Evolutionary conservation across 2,113 vertebrate species (phyloP).

Genomic region (Camelus dromedarius): DNA sequence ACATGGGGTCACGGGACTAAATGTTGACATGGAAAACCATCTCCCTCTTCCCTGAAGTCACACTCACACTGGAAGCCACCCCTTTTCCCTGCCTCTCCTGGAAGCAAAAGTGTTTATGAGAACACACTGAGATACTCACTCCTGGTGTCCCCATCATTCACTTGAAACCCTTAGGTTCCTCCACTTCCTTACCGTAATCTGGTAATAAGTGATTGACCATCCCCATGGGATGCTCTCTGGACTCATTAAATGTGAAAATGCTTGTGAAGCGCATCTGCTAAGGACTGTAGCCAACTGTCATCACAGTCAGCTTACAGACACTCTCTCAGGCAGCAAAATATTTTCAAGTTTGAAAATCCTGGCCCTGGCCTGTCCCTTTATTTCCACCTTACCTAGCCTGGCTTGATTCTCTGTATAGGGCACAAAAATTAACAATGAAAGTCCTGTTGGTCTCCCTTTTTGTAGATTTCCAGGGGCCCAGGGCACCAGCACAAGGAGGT

Average conservation of each 20-base stretch:
- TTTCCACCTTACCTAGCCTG: conserved; percentile 19
- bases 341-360: conserved; percentile 42
- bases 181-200: conserved; percentile 46
- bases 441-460: not conserved
- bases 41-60: not conserved
- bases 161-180: not conserved
- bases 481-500: not conserved
- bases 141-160: not conserved
- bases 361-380: not conserved
- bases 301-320: conserved; percentile 38
- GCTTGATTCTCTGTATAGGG: not conserved
- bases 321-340: conserved; percentile 39
- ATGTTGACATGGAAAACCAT: not conserved
- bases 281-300: conserved; percentile 47
- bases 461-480: not conserved
- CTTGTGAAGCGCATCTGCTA: conserved; percentile 65
- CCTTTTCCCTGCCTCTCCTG: not conserved
- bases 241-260: conserved; percentile 60
- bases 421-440: not conserved
- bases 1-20: not conserved
- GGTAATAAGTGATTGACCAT: not conserved
- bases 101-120: conserved; percentile 56
- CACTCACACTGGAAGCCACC: not conserved
- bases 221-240: conserved; percentile 36
- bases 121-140: not conserved